A percentile compares a stretch with the other conserved stretches of the same genome.
phyloP scores from a whole-genome alignment of 2,888 invertebrate genomes.

The Prenolepis imparis region DNA sequence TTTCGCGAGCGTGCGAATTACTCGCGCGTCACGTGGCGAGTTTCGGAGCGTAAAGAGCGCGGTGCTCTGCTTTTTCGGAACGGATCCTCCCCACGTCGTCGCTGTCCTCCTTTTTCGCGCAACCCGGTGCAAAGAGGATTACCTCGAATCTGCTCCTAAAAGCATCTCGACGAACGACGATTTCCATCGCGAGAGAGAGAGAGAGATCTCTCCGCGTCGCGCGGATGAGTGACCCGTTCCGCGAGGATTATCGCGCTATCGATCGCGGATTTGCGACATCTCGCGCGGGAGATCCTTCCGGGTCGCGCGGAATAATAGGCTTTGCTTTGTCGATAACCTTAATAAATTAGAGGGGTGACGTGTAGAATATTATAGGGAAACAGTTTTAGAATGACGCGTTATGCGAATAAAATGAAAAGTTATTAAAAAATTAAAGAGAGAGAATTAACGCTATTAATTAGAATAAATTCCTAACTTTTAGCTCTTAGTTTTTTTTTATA shows the following conservation, averaged over 20 bases:
- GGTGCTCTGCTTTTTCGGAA: conserved; percentile 23
- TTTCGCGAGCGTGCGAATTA: conserved; percentile 20
- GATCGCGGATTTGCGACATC: conserved; percentile 59
- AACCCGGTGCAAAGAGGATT: conserved; percentile 66
- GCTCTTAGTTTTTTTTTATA: background rate
- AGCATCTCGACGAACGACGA: conserved; percentile 58
- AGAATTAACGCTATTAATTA: background rate
- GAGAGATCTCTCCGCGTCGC: conserved; percentile 38
- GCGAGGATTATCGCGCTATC: conserved; percentile 59
- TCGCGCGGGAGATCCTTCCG: conserved; percentile 2
- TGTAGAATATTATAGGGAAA: background rate
- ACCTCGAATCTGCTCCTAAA: conserved; percentile 57
- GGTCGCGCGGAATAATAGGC: conserved; percentile 12
- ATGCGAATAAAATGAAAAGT: background rate
- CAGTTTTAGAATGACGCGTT: background rate
- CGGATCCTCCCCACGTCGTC: background rate
- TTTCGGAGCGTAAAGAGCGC: conserved; percentile 35
- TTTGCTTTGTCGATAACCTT: conserved; percentile 15
- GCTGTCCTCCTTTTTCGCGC: conserved; percentile 37
- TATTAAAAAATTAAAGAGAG: too few relatives aligned
- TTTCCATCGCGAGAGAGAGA: conserved; percentile 49
- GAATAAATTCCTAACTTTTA: background rate
- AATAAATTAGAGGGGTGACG: conserved; percentile 9
- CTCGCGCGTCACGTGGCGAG: conserved; percentile 45
- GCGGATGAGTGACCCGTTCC: conserved; percentile 60